Evolutionary conservation across 2,113 vertebrate genomes (phyloP).

Genomic region (Agelaius phoeniceus): DNA sequence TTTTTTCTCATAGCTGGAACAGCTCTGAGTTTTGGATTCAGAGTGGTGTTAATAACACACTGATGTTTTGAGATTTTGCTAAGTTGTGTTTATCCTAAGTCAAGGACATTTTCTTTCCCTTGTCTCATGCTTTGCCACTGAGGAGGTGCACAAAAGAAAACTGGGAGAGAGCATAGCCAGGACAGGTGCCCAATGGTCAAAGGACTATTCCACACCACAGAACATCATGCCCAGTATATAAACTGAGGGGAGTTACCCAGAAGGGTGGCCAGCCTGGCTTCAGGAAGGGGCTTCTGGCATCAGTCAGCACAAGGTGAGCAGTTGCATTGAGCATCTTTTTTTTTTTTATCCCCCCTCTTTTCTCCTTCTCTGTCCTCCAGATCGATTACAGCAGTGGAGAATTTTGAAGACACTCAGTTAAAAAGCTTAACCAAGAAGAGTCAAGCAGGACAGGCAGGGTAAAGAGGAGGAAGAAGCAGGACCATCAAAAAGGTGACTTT

Average conservation of each 20-base stretch:
- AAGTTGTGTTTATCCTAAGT: not conserved
- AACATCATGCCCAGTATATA: not conserved
- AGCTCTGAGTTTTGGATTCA: not conserved
- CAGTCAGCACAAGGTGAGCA: not conserved
- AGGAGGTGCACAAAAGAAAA: not conserved
- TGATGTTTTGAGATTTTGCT: not conserved
- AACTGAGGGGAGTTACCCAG: not conserved
- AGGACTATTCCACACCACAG: not conserved
- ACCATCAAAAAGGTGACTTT: not conserved
- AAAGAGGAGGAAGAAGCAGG: not conserved
- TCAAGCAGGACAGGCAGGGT: not conserved
- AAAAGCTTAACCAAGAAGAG: not conserved
- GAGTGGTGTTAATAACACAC: not conserved
- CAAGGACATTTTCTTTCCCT: not conserved
- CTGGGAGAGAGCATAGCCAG: not conserved
- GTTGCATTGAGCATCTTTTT: too few relatives aligned
- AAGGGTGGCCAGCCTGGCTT: not conserved
- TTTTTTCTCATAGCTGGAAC: not conserved
- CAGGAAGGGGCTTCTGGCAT: not conserved
- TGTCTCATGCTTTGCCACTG: not conserved
- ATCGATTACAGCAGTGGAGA: rapidly evolving
- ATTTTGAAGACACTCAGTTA: not conserved
- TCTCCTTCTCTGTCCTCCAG: not conserved
- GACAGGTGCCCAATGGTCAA: not conserved
- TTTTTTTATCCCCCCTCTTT: too few relatives aligned